Conservation (phyloP, 2,113 vertebrate genomes). For the Orthochromis malagaraziensis region DNA sequence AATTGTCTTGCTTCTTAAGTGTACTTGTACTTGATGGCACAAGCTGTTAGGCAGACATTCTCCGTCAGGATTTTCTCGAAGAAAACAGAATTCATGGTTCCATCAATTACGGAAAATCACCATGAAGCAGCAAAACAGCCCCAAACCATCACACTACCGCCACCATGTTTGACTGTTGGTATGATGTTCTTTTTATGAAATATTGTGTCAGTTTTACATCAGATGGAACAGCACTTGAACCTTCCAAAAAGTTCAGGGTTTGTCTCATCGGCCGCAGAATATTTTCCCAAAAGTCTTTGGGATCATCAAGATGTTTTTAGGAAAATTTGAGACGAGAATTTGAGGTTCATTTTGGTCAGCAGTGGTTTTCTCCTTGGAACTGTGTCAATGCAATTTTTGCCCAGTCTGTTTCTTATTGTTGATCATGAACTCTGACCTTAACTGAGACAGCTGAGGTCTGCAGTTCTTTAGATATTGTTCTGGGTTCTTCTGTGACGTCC, state of each 20-base stretch:
- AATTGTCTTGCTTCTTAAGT: neutral
- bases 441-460: neutral
- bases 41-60: neutral
- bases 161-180: neutral
- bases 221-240: neutral
- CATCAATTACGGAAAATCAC: neutral
- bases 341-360: neutral
- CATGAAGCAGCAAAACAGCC: neutral
- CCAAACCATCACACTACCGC: neutral
- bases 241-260: neutral
- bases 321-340: neutral
- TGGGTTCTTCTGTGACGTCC: neutral
- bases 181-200: neutral
- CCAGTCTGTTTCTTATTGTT: neutral
- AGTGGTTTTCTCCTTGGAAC: neutral
- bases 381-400: neutral
- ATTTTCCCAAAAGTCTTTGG: neutral
- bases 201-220: neutral
- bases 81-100: neutral
- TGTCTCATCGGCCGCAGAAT: neutral
- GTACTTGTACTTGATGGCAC: neutral
- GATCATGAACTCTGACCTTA: neutral
- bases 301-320: neutral
- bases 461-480: neutral
- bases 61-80: neutral